These are phyloP conservation scores for Semaprochilodus insignis DNA, from an alignment of 2,797 vertebrate species.

Conservation along the genomic window DNA sequence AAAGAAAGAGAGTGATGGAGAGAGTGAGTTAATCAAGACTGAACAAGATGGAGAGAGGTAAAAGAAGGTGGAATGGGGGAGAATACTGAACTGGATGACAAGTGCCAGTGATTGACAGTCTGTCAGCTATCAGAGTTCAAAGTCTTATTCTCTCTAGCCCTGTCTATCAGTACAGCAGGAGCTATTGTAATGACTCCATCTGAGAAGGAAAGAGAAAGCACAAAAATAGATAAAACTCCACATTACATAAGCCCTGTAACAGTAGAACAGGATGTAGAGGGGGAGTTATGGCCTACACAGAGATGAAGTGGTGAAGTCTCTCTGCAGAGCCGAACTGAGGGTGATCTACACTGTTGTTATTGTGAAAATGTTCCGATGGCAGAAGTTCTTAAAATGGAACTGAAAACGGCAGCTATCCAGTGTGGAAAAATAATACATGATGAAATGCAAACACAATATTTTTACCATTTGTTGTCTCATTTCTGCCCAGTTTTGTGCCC, in stretches of 20 bases:
- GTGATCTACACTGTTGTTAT: background rate
- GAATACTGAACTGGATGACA: slow-evolving; percentile 10
- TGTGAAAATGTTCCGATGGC: slow-evolving; percentile 27
- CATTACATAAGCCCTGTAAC: slow-evolving; percentile 65
- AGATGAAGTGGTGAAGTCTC: background rate
- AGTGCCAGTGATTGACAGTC: slow-evolving; percentile 69
- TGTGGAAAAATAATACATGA: background rate
- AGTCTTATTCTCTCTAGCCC: slow-evolving; percentile 45
- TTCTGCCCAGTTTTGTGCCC: background rate
- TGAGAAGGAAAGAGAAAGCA: slow-evolving; percentile 48
- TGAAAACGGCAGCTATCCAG: background rate
- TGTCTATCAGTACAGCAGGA: slow-evolving; percentile 54
- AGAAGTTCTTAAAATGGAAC: slow-evolving; percentile 25
- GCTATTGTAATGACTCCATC: slow-evolving; percentile 60
- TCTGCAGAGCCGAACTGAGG: slow-evolving; percentile 4
- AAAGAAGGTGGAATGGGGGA: slow-evolving; percentile 9
- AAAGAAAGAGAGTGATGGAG: slow-evolving; percentile 32
- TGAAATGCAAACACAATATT: background rate
- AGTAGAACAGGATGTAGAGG: slow-evolving; percentile 34
- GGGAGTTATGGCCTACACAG: background rate
- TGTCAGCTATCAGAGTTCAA: slow-evolving; percentile 69
- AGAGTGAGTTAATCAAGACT: slow-evolving; percentile 9
- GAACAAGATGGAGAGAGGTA: slow-evolving; percentile 1
- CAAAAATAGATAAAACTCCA: slow-evolving; percentile 67
- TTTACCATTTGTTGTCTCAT: background rate